Evolutionary conservation across 2,888 invertebrate genomes (phyloP).

Genomic region (Linyphia triangularis): DNA sequence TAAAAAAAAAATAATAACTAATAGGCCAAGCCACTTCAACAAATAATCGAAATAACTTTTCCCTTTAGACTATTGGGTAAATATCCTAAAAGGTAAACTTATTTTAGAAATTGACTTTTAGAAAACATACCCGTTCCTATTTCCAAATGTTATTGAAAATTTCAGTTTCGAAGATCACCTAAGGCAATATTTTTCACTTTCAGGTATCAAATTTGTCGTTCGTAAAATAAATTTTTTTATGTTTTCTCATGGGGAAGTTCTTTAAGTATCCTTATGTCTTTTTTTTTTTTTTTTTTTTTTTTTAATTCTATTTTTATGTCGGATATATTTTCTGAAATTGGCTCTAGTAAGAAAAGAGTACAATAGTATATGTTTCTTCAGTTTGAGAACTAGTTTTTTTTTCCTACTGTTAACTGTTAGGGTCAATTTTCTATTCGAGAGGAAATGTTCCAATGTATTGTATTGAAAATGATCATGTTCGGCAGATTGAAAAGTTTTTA

Average conservation of each 20-base stretch:
- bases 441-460: too few relatives aligned
- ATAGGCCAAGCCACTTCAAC: too few relatives aligned
- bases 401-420: too few relatives aligned
- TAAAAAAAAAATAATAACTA: too few relatives aligned
- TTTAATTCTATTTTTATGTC: conserved; percentile 3
- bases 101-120: conserved; percentile 12
- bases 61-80: too few relatives aligned
- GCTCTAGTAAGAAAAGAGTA: not conserved
- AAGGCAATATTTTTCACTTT: not conserved
- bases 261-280: not conserved
- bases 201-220: conserved; percentile 3
- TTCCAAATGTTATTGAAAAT: conserved; percentile 6
- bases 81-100: not conserved
- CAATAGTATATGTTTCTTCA: not conserved
- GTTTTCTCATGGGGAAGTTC: not conserved
- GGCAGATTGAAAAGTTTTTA: too few relatives aligned
- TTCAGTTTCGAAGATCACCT: not conserved
- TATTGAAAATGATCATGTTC: too few relatives aligned
- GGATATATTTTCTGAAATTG: conserved; percentile 3
- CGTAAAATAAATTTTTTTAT: not conserved
- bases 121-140: not conserved
- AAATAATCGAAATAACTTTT: too few relatives aligned
- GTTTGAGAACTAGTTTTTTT: too few relatives aligned
- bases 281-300: not conserved
- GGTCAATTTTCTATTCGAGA: too few relatives aligned